Percentiles rank a stretch among this genome's conserved stretches.
Evolutionary conservation across 1,140 invertebrate genomes (phyloP).

Genomic region (Globodera ellingtonae): DNA sequence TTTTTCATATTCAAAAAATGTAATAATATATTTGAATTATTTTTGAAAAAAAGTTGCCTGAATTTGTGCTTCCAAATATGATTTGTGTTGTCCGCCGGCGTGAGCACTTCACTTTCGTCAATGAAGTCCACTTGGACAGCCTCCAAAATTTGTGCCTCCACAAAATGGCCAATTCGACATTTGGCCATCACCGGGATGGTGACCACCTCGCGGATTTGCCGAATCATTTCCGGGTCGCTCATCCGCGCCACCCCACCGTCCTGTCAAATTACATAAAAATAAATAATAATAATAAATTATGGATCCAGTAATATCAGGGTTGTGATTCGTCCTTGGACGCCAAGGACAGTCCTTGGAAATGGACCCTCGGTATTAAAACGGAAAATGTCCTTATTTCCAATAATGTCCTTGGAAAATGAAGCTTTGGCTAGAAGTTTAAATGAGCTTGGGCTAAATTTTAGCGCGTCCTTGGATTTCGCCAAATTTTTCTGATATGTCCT

Average conservation of each 20-base stretch:
- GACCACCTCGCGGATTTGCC: constrained; percentile 4
- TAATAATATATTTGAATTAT: background rate
- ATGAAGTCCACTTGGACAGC: constrained; percentile 20
- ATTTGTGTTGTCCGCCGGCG: constrained; percentile 12
- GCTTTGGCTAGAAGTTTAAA: no score
- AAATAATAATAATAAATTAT: background rate
- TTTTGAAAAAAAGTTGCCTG: background rate
- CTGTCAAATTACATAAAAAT: background rate
- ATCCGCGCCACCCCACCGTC: constrained; percentile 17
- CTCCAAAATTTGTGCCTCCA: constrained; percentile 21
- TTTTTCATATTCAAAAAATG: background rate
- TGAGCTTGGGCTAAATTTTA: no score
- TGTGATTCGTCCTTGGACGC: no score
- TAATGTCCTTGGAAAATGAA: no score
- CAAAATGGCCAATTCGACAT: constrained; percentile 25
- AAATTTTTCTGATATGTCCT: no score
- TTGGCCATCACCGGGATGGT: constrained; percentile 26
- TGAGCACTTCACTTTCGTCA: constrained; percentile 24
- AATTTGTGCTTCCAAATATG: constrained; percentile 24
- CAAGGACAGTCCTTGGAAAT: no score
- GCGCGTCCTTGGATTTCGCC: no score
- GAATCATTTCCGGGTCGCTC: constrained; percentile 27
- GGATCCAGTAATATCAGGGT: background rate
- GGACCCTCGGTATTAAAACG: no score
- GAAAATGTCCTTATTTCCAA: no score